Conservation (phyloP, 37 sponge, comb jelly and placozoan genomes). For the Dysidea cf. avara region DNA sequence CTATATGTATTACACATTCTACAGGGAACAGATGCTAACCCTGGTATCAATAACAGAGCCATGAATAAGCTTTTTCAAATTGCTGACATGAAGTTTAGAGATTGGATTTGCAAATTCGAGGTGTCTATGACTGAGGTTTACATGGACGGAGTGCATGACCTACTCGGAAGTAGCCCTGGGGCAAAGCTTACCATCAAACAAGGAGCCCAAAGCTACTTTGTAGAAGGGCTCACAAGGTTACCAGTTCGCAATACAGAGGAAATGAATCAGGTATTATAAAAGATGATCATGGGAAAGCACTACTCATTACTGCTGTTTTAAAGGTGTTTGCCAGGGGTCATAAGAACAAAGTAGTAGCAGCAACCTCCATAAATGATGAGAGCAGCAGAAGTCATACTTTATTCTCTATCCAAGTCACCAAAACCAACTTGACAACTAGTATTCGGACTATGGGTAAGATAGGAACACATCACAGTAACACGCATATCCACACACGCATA, state of each 20-base stretch:
- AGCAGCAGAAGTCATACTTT: constrained; percentile 71
- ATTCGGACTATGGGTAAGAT: constrained; percentile 44
- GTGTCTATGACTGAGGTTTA: constrained; percentile 69
- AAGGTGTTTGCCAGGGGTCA: constrained; percentile 45
- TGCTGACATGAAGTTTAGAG: constrained; percentile 5
- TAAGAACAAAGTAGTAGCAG: constrained; percentile 56
- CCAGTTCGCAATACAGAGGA: constrained; percentile 51
- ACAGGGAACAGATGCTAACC: constrained; percentile 50
- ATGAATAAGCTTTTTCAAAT: constrained; percentile 52
- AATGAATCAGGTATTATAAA: constrained; percentile 33
- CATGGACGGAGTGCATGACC: constrained; percentile 56
- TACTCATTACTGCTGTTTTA: neutral
- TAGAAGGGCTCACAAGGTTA: constrained; percentile 56
- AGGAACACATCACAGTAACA: neutral
- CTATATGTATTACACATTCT: neutral
- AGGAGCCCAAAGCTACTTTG: constrained; percentile 35
- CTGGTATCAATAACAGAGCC: constrained; percentile 59
- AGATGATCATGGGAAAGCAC: neutral
- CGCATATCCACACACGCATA: neutral
- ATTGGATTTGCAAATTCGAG: constrained; percentile 53
- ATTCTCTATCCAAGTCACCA: constrained; percentile 55
- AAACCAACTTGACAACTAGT: constrained; percentile 40
- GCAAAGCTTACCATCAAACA: constrained; percentile 42
- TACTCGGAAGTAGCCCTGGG: constrained; percentile 32
- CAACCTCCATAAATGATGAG: constrained; percentile 65